Percentiles rank a stretch among this genome's conserved stretches.
Conservation (phyloP, 2,797 vertebrate genomes). For the Serranus cabrilla region DNA sequence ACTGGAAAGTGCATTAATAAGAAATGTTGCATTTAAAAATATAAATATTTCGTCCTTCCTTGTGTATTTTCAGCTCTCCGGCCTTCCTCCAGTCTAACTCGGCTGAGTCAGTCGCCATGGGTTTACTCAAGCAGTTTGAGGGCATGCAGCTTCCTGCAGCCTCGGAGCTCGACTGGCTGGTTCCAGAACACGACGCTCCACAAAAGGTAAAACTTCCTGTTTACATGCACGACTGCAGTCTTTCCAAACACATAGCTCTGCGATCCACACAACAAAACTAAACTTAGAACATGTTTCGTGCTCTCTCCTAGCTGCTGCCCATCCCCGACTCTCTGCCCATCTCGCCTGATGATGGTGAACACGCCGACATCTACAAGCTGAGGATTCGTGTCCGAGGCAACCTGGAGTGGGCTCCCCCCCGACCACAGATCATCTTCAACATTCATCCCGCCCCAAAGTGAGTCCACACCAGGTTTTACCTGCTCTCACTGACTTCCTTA, state of each 20-base stretch:
- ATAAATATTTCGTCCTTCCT: not conserved
- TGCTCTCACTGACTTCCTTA: not conserved
- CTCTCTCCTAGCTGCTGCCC: slow-evolving; percentile 90
- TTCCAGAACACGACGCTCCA: slow-evolving; percentile 95
- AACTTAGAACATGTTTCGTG: not conserved
- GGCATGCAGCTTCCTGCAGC: slow-evolving; percentile 98
- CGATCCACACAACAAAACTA: too few species aligned
- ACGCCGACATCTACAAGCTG: slow-evolving; percentile 96
- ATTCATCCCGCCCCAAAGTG: slow-evolving; percentile 95
- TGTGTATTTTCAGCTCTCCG: slow-evolving; percentile 83
- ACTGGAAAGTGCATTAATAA: not conserved
- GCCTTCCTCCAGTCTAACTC: slow-evolving; percentile 95
- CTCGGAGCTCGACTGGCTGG: slow-evolving; percentile 97
- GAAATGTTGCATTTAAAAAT: not conserved
- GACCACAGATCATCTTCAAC: slow-evolving; percentile 98
- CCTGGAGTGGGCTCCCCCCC: slow-evolving; percentile 96
- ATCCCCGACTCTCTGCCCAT: slow-evolving; percentile 97
- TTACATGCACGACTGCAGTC: not conserved
- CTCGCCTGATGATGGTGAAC: slow-evolving; percentile 96
- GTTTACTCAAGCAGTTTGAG: slow-evolving; percentile 96
- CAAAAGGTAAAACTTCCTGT: slow-evolving; percentile 89
- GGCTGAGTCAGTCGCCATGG: slow-evolving; percentile 98
- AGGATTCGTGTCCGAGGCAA: slow-evolving; percentile 97
- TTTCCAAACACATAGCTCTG: not conserved
- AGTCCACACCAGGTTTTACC: slow-evolving; percentile 47